phyloP scores from a whole-genome alignment of 2,888 invertebrate species.

The Helicoverpa assulta region DNA sequence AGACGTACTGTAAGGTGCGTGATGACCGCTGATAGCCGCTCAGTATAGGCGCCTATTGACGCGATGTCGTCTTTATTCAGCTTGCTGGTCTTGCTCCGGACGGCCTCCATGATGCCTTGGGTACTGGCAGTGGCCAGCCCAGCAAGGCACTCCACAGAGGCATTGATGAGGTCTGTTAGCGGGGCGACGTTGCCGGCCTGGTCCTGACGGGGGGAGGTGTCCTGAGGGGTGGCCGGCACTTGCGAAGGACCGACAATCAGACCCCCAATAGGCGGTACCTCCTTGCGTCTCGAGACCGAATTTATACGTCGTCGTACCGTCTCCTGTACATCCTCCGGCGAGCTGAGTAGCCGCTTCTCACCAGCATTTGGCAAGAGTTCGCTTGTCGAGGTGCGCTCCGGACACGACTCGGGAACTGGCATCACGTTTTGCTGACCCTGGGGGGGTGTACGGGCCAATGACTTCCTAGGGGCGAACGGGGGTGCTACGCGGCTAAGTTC shows the following conservation, averaged over 20 bases:
- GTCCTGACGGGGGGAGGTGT: no score
- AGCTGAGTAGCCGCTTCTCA: background rate
- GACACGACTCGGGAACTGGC: no score
- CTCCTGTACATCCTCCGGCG: background rate
- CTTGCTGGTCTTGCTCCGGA: background rate
- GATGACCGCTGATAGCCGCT: background rate
- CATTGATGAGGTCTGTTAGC: no score
- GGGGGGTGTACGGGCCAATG: background rate
- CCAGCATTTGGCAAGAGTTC: no score
- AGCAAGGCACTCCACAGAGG: no score
- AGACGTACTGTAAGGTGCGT: background rate
- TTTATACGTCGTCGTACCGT: background rate
- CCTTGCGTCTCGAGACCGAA: background rate
- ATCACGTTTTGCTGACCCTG: background rate
- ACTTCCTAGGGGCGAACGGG: background rate
- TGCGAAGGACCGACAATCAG: background rate
- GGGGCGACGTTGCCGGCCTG: no score
- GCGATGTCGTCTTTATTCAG: slow-evolving; percentile 4
- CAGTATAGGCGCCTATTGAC: no score
- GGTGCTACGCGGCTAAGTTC: background rate
- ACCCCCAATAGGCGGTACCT: background rate
- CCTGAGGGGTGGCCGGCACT: background rate
- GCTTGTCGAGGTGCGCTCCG: no score
- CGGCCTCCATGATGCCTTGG: background rate
- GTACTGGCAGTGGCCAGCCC: slow-evolving; percentile 46